Conservation (phyloP, 2,797 vertebrate species). For the Sebastolobus altivelis region DNA sequence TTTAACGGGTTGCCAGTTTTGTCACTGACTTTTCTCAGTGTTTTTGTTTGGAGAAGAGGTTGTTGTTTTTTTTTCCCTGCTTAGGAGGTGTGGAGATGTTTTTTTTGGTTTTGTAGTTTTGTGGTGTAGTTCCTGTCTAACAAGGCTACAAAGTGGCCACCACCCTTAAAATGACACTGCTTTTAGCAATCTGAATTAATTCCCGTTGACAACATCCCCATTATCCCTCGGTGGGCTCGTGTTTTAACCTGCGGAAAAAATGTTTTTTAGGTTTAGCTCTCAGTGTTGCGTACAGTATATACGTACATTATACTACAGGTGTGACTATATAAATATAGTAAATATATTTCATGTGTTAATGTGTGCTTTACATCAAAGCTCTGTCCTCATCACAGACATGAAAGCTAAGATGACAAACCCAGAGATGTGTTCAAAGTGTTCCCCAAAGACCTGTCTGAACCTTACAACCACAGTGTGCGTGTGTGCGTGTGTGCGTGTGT, state of each 20-base stretch:
- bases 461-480: constrained; percentile 30
- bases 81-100: constrained; percentile 20
- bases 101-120: constrained; percentile 16
- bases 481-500: background rate
- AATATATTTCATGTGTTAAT: background rate
- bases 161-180: constrained; percentile 43
- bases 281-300: background rate
- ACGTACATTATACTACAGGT: background rate
- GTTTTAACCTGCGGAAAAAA: background rate
- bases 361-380: constrained; percentile 46
- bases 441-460: constrained; percentile 40
- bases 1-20: background rate
- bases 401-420: constrained; percentile 56
- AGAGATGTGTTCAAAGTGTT: constrained; percentile 55
- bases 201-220: background rate
- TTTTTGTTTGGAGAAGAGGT: constrained; percentile 13
- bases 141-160: constrained; percentile 37
- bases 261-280: constrained; percentile 12
- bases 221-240: background rate
- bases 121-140: constrained; percentile 31
- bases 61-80: constrained; percentile 4
- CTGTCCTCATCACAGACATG: constrained; percentile 43
- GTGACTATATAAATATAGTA: constrained; percentile 1
- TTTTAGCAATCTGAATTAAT: constrained; percentile 32
- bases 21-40: background rate